Base-by-base conservation (phyloP, 2,797 vertebrate genomes). In the Tenualosa thibaudeaui region DNA sequence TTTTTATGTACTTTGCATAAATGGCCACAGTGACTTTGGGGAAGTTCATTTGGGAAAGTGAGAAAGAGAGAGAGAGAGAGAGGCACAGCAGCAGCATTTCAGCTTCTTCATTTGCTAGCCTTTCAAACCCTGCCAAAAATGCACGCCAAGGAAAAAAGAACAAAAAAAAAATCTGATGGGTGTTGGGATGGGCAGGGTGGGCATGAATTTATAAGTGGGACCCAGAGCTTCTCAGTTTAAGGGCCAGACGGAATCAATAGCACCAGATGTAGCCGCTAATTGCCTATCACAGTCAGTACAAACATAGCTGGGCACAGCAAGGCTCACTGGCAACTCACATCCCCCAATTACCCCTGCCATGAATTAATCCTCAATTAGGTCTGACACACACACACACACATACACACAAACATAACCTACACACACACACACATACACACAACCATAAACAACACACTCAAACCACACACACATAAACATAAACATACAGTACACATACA, bases 261-360 rank as follows among this genome's bases (percentile, higher is more conserved):
- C 19, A 9, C n/a, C 84, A 83, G 84, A 85, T 87, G 84, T 85
- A 85, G 82, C 82, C 54, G 75, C 84, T 87, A 87, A 87, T 87
- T 85, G 86, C 71, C 81, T 85, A 87, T 85, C 84, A 87, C 81
- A 87, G 58, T 83, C 81, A 82, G 10, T 22, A 65, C 51, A 71
- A 68, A 83, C 81, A 87, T 54, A 81, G 71, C 62, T 83, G 83
- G 53, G 8, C 43, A 12, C 68, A 75, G 68, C 31, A 15, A 43
- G 68, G 24, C 62, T 31, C 62, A 65, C 62, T 31, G 24, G 62
- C 62, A 26, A 26, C 24, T 31, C 24, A 65, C 62, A 31, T 26
- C 24, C 62, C 62, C 62, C 62, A 65, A 65, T 65, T 65, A 65
- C 62, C 62, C 62, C 62, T 26, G 62, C 62, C 62, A 65, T 65